Percentiles rank a stretch among this genome's conserved stretches.
Evolutionary conservation across 1,140 invertebrate genomes (phyloP).

Genomic region (Pararge aegeria): DNA sequence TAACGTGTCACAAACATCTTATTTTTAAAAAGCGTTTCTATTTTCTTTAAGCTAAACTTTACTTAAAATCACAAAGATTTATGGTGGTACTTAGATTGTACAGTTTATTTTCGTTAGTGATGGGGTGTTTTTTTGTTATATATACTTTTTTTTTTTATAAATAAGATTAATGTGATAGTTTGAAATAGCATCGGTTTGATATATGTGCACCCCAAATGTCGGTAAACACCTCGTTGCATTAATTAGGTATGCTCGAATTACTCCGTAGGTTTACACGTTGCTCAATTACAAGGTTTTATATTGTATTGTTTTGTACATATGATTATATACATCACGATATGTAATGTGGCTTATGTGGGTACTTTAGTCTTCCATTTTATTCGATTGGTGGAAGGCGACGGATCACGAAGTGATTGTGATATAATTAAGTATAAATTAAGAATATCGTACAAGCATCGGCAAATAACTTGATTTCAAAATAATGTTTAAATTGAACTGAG

Average conservation of each 20-base stretch:
- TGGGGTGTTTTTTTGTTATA: not conserved
- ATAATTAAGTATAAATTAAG: not conserved
- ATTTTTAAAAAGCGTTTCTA: too few species aligned
- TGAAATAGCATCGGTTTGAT: not conserved
- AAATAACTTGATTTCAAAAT: not conserved
- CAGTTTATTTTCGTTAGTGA: not conserved
- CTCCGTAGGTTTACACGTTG: not conserved
- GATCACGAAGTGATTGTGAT: not conserved
- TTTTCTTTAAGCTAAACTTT: too few species aligned
- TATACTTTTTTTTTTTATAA: not conserved
- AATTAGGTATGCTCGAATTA: not conserved
- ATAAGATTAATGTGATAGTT: not conserved
- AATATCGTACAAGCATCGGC: not conserved
- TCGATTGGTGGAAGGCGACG: not conserved
- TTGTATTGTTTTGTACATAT: not conserved
- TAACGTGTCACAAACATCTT: constrained; percentile 1
- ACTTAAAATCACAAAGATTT: not conserved
- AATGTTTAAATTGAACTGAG: too few species aligned
- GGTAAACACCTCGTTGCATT: not conserved
- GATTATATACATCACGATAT: not conserved
- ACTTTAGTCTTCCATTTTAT: constrained; percentile 4
- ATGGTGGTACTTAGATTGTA: not conserved
- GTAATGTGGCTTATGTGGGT: not conserved
- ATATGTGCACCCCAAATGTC: not conserved
- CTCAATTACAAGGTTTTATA: constrained; percentile 6